A percentile compares a stretch with the other conserved stretches of the same genome.
Evolutionary conservation across 1,140 invertebrate species (phyloP).

Genomic region (Ganaspis sp.): DNA sequence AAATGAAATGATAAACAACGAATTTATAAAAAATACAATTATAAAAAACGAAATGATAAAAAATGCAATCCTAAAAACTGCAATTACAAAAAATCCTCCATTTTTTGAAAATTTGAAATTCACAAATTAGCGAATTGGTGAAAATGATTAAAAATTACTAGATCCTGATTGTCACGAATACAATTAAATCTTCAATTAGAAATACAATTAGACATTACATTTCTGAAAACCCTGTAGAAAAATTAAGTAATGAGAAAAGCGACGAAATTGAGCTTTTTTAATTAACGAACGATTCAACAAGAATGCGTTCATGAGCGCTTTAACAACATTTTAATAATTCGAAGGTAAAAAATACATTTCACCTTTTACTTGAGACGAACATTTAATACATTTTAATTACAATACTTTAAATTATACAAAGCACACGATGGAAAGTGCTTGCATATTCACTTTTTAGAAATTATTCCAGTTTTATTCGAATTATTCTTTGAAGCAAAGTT

Average conservation of each 20-base stretch:
- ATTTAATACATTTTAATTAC: neutral
- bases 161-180: too few species aligned
- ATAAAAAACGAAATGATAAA: too few species aligned
- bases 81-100: too few species aligned
- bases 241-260: constrained; percentile 20
- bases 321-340: neutral
- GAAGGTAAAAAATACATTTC: neutral
- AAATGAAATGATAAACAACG: too few species aligned
- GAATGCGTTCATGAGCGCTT: neutral
- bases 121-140: too few species aligned
- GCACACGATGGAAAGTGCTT: too few species aligned
- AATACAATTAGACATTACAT: neutral
- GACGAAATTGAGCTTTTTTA: constrained; percentile 12
- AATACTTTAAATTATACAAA: neutral
- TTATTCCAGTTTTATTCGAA: neutral
- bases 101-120: too few species aligned
- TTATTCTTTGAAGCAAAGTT: neutral
- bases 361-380: neutral
- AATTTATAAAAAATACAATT: too few species aligned
- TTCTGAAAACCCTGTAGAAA: neutral
- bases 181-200: neutral
- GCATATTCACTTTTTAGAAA: neutral
- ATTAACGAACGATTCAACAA: neutral
- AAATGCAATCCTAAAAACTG: too few species aligned
- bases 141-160: too few species aligned